Conservation (phyloP, 2,113 vertebrate genomes). For the Elachura formosa region DNA sequence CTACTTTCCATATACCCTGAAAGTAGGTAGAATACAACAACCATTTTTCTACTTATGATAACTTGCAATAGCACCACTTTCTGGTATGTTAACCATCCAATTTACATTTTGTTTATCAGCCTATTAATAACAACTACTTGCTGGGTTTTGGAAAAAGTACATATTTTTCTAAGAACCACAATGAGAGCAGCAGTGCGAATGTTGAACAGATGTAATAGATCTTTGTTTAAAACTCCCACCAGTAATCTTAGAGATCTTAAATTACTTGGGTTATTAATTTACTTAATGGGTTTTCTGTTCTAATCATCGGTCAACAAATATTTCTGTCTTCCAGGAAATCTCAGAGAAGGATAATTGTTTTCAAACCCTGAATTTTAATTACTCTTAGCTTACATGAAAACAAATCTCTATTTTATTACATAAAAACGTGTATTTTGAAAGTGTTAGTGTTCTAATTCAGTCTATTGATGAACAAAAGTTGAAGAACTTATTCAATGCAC, state of each 20-base stretch:
- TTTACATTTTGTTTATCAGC: not conserved
- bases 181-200: not conserved
- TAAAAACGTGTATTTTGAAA: not conserved
- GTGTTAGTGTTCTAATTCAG: not conserved
- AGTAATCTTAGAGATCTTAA: slow-evolving; percentile 6
- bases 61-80: not conserved
- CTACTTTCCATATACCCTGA: not conserved
- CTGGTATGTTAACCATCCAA: not conserved
- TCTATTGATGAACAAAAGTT: not conserved
- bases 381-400: not conserved
- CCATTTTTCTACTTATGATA: not conserved
- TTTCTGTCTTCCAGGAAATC: not conserved
- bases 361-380: not conserved
- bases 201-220: not conserved
- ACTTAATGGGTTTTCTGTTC: not conserved
- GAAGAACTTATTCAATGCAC: not conserved
- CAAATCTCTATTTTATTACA: not conserved
- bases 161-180: not conserved
- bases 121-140: not conserved
- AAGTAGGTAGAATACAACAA: not conserved
- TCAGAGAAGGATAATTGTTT: not conserved
- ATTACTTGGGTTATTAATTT: slow-evolving; percentile 32
- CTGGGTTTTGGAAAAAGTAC: not conserved
- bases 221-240: slow-evolving; percentile 26
- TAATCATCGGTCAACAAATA: slow-evolving; percentile 10